Evolutionary conservation across 2,797 vertebrate genomes (phyloP).

Genomic region (Mus minutoides): DNA sequence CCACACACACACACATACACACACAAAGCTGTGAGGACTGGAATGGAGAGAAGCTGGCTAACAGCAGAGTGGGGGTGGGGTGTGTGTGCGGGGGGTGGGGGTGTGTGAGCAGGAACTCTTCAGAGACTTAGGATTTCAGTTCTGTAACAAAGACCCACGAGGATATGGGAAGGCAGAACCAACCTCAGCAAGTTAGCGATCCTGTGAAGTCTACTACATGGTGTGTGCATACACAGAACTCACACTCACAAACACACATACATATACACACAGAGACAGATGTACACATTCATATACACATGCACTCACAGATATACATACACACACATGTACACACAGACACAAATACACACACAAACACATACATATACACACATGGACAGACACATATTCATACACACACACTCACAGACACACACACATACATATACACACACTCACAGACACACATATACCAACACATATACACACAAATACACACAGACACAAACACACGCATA

Average conservation of each 20-base stretch:
- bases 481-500: not conserved
- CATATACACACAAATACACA: not conserved
- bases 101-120: not conserved
- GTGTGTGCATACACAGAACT: no score
- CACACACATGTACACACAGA: no score
- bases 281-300: no score
- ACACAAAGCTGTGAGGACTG: not conserved
- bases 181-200: not conserved
- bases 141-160: not conserved
- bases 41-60: no score
- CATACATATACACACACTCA: rapidly evolving
- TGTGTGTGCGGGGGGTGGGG: no score
- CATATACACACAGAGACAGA: not conserved
- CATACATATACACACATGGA: not conserved
- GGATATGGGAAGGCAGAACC: not conserved
- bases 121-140: not conserved
- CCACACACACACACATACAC: no score
- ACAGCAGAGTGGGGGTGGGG: not conserved
- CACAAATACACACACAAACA: no score
- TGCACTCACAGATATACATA: no score
- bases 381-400: not conserved
- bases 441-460: not conserved
- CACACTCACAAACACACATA: not conserved
- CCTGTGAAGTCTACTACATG: not conserved
- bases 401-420: not conserved